Evolutionary conservation across 2,888 invertebrate species (phyloP), one percentile per base, ranked within the genome.

Genomic region (Ennomos quercinarius): DNA sequence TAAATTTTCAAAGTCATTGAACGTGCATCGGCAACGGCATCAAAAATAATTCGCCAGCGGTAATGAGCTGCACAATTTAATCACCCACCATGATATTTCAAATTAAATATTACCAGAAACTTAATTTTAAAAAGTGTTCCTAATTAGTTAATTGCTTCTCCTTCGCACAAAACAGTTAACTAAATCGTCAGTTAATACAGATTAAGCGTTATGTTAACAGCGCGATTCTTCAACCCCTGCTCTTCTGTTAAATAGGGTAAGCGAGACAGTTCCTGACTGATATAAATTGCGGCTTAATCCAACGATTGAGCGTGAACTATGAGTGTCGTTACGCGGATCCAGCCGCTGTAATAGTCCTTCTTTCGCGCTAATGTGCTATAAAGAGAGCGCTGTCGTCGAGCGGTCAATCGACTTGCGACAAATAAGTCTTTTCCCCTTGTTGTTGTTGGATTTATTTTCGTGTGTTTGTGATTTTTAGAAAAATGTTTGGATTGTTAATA

Each of bases 241-340:
- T 71, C 73, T 68, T 75, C 76, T 70, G 72, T 76, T 81, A 78
- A 80, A 81, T 81, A 81, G 81, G 81, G 81, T 76, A 76, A 77
- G 71, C 71, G 76, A 77, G 78, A 80, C 84, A 80, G 83, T 82
- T 80, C 75, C 67, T 71, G 85, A 83, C 83, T 83, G 78, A 82
- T 85, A 87, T 81, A 87, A 87, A 87, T 87, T 74, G 81, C 75
- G 73, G 78, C 84, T 82, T 86, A 87, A 85, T 86, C 86, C 84
- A 72, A 81, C 86, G 87, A 87, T 85, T 85, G 84, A 84, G 85
- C 83, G 83, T 87, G 88, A 89, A 86, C 86, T 89, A 89, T 87
- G 82, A 76, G 71, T 58, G 81, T 88, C 89, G 85, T 89, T 88
- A 87, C 76, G 72, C 68, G 78, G 76, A 80, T 79, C 78, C 81